Evolutionary conservation across 1,140 invertebrate species (phyloP), one percentile per base, ranked within the genome.

Genomic region (Psix sp.): DNA sequence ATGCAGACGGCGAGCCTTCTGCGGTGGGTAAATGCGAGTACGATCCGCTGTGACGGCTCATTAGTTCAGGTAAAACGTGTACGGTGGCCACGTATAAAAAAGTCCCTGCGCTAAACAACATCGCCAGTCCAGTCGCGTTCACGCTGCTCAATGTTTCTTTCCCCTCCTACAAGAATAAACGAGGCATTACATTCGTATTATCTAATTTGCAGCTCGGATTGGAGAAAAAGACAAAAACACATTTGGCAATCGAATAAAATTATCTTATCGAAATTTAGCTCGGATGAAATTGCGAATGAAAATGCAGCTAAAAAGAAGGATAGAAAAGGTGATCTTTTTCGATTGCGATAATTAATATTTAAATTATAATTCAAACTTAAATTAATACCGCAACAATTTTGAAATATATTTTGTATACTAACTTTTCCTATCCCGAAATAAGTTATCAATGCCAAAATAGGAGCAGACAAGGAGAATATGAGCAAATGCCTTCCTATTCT

Each of bases 61-160:
- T 94, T 17, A 99, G 87, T 87, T 99, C 98, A 0, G 98, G 97
- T 35, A 99, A 84, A 2, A 99, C 97, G 86, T 99, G 98, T 1
- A 99, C 97, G 1, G 98, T 99, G 0, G 98, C 96, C 4, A 99
- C 98, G 82, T 99, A 99, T 5, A 99, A 88, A 87, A 99, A 99
- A 36, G 98, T 99, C 1, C 98, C 98, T 0, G 96, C 98, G 68
- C 96, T 98, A 85, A 99, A 99, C 13, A 99, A 86, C 96, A 99
- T 98, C 10, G 98, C 96, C 33, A 99, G 91, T 35, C 96, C 97
- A 83, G 94, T 99, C 1, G 95, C 95, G 87, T 98, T 96, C 6
- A 97, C 90, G 17, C 93, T 93, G 72, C 92, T 94, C 1, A 98
- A 77, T 1, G 88, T 89, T 83, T 91, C 90, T 84, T 92, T 91